These are phyloP conservation scores for Lycia hirtaria DNA, from an alignment of 2,888 invertebrate genomes.

Conservation along the genomic window DNA sequence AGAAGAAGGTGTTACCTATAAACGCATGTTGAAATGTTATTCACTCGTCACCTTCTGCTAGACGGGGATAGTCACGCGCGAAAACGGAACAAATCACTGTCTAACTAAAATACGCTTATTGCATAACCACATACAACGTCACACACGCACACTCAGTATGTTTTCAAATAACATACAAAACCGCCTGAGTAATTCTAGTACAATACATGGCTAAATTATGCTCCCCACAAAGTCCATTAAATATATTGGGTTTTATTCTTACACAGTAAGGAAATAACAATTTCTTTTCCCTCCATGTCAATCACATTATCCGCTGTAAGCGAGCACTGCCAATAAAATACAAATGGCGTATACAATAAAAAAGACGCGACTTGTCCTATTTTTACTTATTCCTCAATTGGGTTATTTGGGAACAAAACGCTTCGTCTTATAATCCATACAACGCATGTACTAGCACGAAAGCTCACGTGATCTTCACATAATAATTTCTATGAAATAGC, in stretches of 20 bases:
- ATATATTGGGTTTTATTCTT: slow-evolving; percentile 21
- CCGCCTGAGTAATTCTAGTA: neutral
- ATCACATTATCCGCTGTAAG: slow-evolving; percentile 29
- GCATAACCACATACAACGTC: no score
- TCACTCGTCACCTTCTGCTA: no score
- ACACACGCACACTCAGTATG: no score
- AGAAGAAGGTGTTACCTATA: no score
- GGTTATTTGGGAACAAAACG: slow-evolving; percentile 35
- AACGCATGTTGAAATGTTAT: no score
- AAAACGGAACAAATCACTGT: no score
- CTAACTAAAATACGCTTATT: no score
- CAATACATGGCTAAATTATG: slow-evolving; percentile 14
- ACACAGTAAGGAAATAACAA: slow-evolving; percentile 22
- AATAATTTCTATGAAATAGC: no score
- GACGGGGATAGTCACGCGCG: no score
- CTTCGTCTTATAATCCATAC: neutral
- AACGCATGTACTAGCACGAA: no score
- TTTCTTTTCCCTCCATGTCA: slow-evolving; percentile 27
- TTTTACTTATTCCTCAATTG: slow-evolving; percentile 46
- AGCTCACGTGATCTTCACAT: no score
- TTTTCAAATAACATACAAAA: neutral
- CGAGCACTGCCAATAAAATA: slow-evolving; percentile 26
- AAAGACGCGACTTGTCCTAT: slow-evolving; percentile 38
- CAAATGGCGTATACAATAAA: slow-evolving; percentile 34
- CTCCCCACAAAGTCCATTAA: slow-evolving; percentile 20